Conservation (phyloP, 2,113 vertebrate species). For the Melospiza melodia region DNA sequence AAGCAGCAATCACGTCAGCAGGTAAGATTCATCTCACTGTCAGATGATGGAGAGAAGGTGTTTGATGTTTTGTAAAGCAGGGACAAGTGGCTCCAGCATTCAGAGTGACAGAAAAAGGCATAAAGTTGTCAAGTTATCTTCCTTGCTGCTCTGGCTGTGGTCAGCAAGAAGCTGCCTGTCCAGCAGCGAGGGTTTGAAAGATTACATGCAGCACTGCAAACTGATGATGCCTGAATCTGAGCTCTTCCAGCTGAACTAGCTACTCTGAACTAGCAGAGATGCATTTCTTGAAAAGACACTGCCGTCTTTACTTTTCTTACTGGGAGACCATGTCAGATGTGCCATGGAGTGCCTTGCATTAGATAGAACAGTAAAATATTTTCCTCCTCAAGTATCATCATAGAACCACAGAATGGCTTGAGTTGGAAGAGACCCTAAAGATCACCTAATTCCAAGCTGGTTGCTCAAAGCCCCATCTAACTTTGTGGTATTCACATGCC, state of each 20-base stretch:
- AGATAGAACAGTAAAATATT: background rate
- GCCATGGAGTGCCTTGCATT: accelerated
- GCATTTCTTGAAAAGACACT: background rate
- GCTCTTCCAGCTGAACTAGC: background rate
- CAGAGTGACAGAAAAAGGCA: background rate
- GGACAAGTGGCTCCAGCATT: background rate
- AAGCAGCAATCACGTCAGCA: background rate
- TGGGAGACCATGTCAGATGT: accelerated
- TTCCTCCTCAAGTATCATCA: background rate
- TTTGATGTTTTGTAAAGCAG: background rate
- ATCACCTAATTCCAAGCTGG: background rate
- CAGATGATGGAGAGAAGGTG: background rate
- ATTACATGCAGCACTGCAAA: background rate
- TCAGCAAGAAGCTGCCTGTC: background rate
- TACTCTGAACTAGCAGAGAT: background rate
- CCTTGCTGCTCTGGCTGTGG: background rate
- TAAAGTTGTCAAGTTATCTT: background rate
- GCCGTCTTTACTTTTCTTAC: background rate
- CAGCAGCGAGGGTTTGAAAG: background rate
- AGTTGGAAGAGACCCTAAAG: background rate
- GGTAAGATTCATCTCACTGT: background rate
- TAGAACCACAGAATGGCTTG: background rate
- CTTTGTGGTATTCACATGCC: no score
- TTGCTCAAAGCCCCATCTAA: background rate
- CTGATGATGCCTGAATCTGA: background rate